Conservation (phyloP, 2,888 invertebrate genomes). For the Dryomyza anilis region DNA sequence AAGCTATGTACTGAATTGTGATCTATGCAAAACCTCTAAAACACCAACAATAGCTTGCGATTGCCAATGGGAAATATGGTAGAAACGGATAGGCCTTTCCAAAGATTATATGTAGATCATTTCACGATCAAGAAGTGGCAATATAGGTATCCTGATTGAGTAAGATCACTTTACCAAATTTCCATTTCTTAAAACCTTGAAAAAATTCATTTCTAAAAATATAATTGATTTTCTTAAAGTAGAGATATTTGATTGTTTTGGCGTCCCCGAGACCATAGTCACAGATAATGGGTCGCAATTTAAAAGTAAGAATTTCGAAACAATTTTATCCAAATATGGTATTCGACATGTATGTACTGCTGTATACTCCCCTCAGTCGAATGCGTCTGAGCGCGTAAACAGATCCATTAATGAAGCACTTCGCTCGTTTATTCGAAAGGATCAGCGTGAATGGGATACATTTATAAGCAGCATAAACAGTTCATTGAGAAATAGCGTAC, state of each 20-base stretch:
- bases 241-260: conserved; percentile 39
- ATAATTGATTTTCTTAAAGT: conserved; percentile 19
- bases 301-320: neutral
- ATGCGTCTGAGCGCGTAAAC: neutral
- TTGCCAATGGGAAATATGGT: neutral
- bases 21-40: conserved; percentile 1
- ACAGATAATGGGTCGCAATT: conserved; percentile 27
- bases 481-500: neutral
- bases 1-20: conserved; percentile 2
- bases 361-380: neutral
- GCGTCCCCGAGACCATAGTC: conserved; percentile 36
- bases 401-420: neutral
- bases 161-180: conserved; percentile 24
- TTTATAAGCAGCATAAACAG: neutral
- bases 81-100: neutral
- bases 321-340: neutral
- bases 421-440: neutral
- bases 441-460: neutral
- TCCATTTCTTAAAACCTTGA: conserved; percentile 20
- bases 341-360: neutral
- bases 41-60: neutral
- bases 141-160: conserved; percentile 12
- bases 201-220: neutral
- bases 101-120: neutral
- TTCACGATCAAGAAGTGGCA: neutral